Base-by-base conservation (phyloP, 2,113 vertebrate genomes). In the Leiothrix lutea region DNA sequence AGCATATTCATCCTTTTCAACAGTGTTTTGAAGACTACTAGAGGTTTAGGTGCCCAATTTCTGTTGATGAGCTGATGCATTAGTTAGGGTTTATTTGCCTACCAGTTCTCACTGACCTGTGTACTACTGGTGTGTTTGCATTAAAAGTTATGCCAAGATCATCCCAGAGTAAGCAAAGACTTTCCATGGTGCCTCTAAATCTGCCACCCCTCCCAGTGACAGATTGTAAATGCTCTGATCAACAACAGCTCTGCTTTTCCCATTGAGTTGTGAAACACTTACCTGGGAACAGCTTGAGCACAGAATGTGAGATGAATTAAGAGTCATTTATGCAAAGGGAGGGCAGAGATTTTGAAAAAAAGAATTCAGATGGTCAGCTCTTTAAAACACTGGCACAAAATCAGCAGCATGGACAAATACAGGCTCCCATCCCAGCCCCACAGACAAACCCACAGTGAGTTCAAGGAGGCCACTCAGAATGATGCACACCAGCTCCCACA, bases 201-300 rank as follows among this genome's bases (percentile, higher is more conserved):
- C 57, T 83, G 47, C 67, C 62, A 81, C 50, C 38, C 29, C 45
- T 95, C 35, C 15, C 16, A 88, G 88, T 81, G 58, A 69, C 73
- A 85, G 80, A 61, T 28, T 94, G 51, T 44, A 83, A 88, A 38
- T 74, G 57, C 58, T 44, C 65, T 78, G 57, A 88, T 90, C 86
- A 92, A 86, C 64, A 92, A 92, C 87, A 94, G n/a, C 85, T 74
- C 72, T 80, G 60, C 72, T 77, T 74, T 92, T 85, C 80, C 80
- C 57, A 29, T 81, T 79, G 33, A 80, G 81, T 80, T 85, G 53
- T 45, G 88, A 83, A 82, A 62, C 47, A 33, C 60, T 95, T 95
- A 93, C 95, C 93, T 95, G 89, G 40, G 77, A 96, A 83, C 72
- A 86, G 77, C 82, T 83, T 93, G 69, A 85, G 85, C 66, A 80